These are phyloP conservation scores for Itoplectis maculator DNA, from an alignment of 2,888 invertebrate genomes.

Conservation along the genomic window DNA sequence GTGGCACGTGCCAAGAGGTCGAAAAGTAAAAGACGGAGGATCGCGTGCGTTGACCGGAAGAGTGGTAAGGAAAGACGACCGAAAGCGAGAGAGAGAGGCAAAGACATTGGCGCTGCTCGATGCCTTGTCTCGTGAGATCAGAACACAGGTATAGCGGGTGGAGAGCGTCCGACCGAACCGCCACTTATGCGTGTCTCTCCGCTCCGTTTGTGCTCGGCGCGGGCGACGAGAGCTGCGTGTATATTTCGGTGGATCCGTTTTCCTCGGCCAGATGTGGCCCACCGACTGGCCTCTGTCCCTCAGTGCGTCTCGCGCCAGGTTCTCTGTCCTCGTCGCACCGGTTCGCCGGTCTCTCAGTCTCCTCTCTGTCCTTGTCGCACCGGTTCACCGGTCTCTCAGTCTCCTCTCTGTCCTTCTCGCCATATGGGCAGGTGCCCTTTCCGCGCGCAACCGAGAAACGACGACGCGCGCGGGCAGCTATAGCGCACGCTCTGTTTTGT, in stretches of 20 bases:
- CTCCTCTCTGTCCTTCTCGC: conserved; percentile 63
- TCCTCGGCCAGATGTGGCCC: conserved; percentile 79
- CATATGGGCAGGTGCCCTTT: conserved; percentile 83
- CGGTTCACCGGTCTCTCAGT: conserved; percentile 27
- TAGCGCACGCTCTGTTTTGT: conserved; percentile 31
- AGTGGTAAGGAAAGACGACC: too few relatives aligned
- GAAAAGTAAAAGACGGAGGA: conserved; percentile 22
- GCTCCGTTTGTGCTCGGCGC: too few relatives aligned
- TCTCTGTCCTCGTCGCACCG: too few relatives aligned
- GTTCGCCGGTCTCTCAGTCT: too few relatives aligned
- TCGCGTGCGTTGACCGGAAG: conserved; percentile 9
- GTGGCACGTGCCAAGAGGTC: conserved; percentile 46
- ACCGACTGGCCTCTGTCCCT: conserved; percentile 68
- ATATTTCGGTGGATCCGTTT: conserved; percentile 48
- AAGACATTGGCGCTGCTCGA: conserved; percentile 27
- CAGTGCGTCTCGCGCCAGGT: conserved; percentile 36
- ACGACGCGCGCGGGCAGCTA: conserved; percentile 11
- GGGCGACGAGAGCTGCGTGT: conserved; percentile 58
- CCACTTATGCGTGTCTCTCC: conserved; percentile 35
- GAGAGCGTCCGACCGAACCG: conserved; percentile 29
- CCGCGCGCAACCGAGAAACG: conserved; percentile 21
- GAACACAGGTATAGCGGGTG: conserved; percentile 42
- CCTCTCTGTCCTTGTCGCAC: too few relatives aligned
- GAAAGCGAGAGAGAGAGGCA: conserved; percentile 33
- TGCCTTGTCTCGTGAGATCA: conserved; percentile 29